These are phyloP conservation scores for Oreochromis niloticus DNA, from an alignment of 2,113 vertebrate species.

Conservation along the genomic window DNA sequence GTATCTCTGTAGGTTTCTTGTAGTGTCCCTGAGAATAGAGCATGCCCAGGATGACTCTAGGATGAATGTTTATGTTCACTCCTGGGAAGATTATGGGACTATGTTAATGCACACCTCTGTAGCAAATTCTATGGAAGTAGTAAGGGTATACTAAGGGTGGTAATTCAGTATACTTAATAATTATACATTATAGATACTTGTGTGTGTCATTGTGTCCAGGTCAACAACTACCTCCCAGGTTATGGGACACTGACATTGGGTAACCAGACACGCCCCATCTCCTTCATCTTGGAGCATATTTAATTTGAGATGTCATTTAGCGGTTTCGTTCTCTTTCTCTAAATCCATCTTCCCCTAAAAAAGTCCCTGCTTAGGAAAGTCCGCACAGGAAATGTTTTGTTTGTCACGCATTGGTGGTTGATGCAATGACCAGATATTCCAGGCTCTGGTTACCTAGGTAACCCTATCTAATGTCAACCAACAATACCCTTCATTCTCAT, in stretches of 20 bases:
- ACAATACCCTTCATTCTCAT: neutral
- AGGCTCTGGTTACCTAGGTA: neutral
- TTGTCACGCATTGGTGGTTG: neutral
- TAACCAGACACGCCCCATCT: neutral
- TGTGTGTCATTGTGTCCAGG: neutral
- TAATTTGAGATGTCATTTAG: neutral
- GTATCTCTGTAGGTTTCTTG: neutral
- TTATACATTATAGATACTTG: neutral
- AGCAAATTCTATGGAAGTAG: neutral
- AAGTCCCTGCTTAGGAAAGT: neutral
- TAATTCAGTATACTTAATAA: neutral
- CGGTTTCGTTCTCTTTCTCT: neutral
- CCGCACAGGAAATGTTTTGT: neutral
- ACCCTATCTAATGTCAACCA: neutral
- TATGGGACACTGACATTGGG: neutral
- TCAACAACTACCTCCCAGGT: neutral
- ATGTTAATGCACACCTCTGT: neutral
- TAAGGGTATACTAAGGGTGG: neutral
- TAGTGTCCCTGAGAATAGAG: neutral
- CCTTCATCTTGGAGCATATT: neutral
- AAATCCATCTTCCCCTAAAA: neutral
- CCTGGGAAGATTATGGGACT: neutral
- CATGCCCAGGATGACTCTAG: neutral
- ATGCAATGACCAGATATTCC: neutral
- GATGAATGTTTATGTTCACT: neutral